Conservation (phyloP, 2,113 vertebrate species). For the Grus americana region DNA sequence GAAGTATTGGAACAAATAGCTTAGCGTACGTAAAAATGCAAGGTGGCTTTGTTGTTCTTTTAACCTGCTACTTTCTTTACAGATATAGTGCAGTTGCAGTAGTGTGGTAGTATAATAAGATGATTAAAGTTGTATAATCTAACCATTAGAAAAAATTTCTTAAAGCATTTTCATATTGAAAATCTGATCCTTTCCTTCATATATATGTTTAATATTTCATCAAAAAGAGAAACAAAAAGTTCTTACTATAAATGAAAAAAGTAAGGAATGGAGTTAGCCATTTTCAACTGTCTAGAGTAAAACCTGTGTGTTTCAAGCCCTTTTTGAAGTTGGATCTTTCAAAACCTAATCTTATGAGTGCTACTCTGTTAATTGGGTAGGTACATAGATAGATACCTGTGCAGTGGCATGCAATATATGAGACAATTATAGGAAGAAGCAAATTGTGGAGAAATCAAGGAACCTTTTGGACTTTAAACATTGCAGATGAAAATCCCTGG, state of each 20-base stretch:
- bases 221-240: constrained; percentile 15
- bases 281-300: not conserved
- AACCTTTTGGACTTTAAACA: not conserved
- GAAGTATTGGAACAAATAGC: not conserved
- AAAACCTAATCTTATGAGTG: not conserved
- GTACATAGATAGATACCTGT: not conserved
- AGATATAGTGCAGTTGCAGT: not conserved
- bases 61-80: not conserved
- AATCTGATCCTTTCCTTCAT: not conserved
- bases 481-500: not conserved
- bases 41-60: not conserved
- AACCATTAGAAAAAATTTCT: not conserved
- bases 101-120: not conserved
- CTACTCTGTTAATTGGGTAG: not conserved
- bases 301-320: not conserved
- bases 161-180: not conserved
- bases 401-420: not conserved
- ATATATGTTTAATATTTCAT: constrained; percentile 43
- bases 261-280: not conserved
- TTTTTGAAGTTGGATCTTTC: constrained; percentile 23
- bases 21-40: not conserved
- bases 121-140: not conserved
- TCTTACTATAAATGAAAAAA: not conserved
- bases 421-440: not conserved
- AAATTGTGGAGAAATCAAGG: not conserved